Evolutionary conservation across 1,140 invertebrate species (phyloP).

Genomic region (Dreissena polymorpha): DNA sequence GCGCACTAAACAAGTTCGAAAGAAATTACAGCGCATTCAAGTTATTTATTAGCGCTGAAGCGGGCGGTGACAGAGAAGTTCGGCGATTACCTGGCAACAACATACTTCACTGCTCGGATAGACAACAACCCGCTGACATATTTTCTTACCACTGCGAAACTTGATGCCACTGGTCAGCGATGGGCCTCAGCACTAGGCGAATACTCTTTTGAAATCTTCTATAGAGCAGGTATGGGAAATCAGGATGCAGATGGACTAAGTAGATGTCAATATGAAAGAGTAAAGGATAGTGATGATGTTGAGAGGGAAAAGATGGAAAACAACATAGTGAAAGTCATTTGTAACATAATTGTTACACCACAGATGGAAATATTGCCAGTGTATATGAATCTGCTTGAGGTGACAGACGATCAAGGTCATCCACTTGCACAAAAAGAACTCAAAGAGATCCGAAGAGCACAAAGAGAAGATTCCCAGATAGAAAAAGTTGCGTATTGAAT

Average conservation of each 20-base stretch:
- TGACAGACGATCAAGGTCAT: too few species aligned
- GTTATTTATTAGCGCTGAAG: slow-evolving; percentile 42
- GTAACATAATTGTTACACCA: too few species aligned
- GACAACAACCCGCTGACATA: slow-evolving; percentile 52
- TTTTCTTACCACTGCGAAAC: slow-evolving; percentile 37
- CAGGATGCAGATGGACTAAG: slow-evolving; percentile 54
- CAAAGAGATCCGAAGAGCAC: slow-evolving; percentile 7
- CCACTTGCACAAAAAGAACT: too few species aligned
- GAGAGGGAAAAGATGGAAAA: neutral
- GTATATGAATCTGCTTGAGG: too few species aligned
- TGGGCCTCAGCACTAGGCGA: slow-evolving; percentile 49
- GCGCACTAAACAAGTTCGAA: slow-evolving; percentile 36
- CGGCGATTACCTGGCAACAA: slow-evolving; percentile 44
- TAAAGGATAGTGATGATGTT: neutral
- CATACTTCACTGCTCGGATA: too few species aligned
- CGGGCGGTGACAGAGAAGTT: slow-evolving; percentile 55
- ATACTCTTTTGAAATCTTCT: too few species aligned
- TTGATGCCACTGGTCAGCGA: slow-evolving; percentile 57
- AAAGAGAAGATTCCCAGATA: neutral
- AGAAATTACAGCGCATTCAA: slow-evolving; percentile 35
- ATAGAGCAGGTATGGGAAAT: slow-evolving; percentile 38
- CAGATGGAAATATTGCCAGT: too few species aligned
- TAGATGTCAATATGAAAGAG: slow-evolving; percentile 18
- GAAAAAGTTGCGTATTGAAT: neutral
- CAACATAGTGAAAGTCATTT: too few species aligned